Evolutionary conservation across 2,888 invertebrate species (phyloP), one percentile per base, ranked within the genome.

Genomic region (Bellardia pandia): DNA sequence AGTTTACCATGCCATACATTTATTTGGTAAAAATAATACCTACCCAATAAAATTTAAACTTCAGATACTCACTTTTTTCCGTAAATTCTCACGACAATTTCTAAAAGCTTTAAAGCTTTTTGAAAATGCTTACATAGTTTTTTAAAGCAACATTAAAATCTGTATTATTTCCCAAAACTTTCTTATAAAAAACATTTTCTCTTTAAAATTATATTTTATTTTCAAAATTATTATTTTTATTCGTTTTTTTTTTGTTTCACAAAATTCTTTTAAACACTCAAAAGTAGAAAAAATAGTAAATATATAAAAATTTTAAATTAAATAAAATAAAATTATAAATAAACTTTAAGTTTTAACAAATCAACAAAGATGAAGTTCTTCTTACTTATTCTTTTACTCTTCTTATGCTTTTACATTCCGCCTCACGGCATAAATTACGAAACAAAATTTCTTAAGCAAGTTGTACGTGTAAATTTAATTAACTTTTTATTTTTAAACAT

Each of bases 381-480:
- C 14, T 75, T 23, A n/a, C 23, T 79, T 74, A 60, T 60, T 68
- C 60, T 74, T 79, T 68, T 85, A 85, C 74, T 79, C 69, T 85
- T 23, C 23, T 23, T 23, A 23, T 23, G 23, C 23, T 23, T 23
- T 77, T 76, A 77, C 69, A 79, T 79, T 75, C 30, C n/a, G 42
- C 37, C 66, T 78, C 51, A 2, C 8, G 69, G 76, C 76, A 56
- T 85, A 87, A 87, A 82, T 85, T 87, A 85, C 60, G 85, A 85
- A 79, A 83, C 60, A 85, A 81, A 37, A 53, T 79, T 58, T 78
- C 77, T 85, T 85, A 85, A 85, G 85, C 77, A 86, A 84, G 56
- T 87, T 87, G 81, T 87, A 86, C 79, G 72, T 85, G 33, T 81
- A 81, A 85, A 78, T 64, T 78, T 74, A 79, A 79, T 77, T 76